Conservation (phyloP, 2,797 vertebrate genomes). For the Mastacembelus armatus region DNA sequence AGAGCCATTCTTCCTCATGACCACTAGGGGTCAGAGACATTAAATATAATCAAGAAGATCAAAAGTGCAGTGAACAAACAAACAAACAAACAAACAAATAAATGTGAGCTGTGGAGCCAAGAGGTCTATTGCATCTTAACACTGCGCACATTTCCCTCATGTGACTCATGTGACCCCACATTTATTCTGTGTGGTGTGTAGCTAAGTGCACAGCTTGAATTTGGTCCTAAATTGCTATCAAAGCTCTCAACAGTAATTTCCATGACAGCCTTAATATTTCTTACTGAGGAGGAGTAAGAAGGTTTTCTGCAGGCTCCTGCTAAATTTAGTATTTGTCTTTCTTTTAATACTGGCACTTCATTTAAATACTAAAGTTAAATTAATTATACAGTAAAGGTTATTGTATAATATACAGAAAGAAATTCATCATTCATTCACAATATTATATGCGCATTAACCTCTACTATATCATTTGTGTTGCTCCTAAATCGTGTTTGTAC, state of each 20-base stretch:
- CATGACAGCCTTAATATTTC: background rate
- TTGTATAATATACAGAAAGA: too few relatives aligned
- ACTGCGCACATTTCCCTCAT: background rate
- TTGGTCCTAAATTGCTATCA: background rate
- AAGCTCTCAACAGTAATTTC: conserved; percentile 10
- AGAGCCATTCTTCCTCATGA: background rate
- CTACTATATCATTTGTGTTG: too few relatives aligned
- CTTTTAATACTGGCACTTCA: too few relatives aligned
- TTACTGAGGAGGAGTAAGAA: too few relatives aligned
- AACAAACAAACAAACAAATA: background rate
- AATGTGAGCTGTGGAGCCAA: background rate
- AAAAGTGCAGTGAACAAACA: background rate
- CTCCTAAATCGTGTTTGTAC: too few relatives aligned
- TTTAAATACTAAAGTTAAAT: too few relatives aligned
- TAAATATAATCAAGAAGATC: background rate
- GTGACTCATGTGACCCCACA: conserved; percentile 1
- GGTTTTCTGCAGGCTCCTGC: too few relatives aligned
- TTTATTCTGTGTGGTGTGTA: background rate
- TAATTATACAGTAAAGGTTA: too few relatives aligned
- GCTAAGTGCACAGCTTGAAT: background rate
- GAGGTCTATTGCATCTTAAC: background rate
- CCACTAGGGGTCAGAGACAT: conserved; percentile 17
- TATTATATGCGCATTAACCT: too few relatives aligned
- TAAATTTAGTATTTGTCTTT: too few relatives aligned
- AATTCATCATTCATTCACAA: too few relatives aligned